Base-by-base conservation (phyloP, 2,113 vertebrate genomes). In the Zosterops pallidus region DNA sequence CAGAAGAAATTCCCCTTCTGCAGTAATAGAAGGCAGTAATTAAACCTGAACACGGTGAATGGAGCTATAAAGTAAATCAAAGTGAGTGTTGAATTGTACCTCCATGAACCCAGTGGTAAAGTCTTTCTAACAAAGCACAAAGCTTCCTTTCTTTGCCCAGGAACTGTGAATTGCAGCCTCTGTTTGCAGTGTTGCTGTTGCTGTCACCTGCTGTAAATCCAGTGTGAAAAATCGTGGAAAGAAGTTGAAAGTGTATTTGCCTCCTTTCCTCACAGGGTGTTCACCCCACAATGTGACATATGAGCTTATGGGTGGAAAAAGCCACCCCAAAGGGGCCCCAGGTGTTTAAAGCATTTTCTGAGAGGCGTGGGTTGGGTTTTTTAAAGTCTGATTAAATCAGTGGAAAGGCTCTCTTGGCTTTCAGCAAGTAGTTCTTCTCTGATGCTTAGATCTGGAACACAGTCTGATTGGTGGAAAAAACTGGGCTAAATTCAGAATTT, bases 21-120 rank as follows among this genome's bases (percentile, higher is more conserved):
- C 64, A 85, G 80, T 93, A 95, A 77, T 91, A 63, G 78, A 95
- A 95, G 90, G 67, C 75, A 88, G 79, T 93, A 95, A 94, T 96
- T 95, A 94, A 96, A 95, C 80, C 56, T 89, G 85, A 90, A 78
- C 86, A 57, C 46, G 1, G 57, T 0, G 2, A 94, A 86, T 64
- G 69, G 65, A 93, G 77, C 92, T 89, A 55, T 86, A 89, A 92
- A 78, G 76, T 86, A 93, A 95, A 96, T 95, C 90, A 93, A 95
- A 95, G 72, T 53, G 81, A 95, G 55, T n/a, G 68, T 86, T 93
- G 94, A 93, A 86, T 92, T 92, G 90, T 95, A 71, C 83, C 69
- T 92, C 57, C 62, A 22, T 90, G 75, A 89, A 79, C 77, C 3
- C 3, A 6, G 77, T 93, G 94, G 92, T 90, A 95, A 94, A 84